Conservation (phyloP, 2,888 invertebrate genomes). For the Empis stercorea region DNA sequence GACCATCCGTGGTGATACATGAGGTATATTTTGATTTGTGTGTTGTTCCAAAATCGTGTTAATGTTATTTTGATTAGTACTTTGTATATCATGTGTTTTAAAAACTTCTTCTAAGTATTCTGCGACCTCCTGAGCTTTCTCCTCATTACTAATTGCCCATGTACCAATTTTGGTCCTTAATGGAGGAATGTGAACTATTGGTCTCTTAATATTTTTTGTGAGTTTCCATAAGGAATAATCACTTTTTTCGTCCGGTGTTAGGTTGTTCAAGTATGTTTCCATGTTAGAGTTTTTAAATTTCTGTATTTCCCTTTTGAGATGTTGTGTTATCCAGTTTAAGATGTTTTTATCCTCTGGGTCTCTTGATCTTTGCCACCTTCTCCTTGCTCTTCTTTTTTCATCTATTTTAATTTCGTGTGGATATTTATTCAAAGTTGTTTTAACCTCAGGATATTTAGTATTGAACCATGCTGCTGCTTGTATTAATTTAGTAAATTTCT, state of each 20-base stretch:
- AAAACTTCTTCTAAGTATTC: slow-evolving; percentile 3
- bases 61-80: background rate
- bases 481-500: no score
- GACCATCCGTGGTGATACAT: background rate
- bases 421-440: no score
- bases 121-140: background rate
- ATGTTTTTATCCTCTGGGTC: no score
- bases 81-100: background rate
- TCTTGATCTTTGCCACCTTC: background rate
- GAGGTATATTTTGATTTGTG: background rate
- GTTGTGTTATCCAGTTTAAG: no score
- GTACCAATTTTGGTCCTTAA: background rate
- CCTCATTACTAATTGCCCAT: background rate
- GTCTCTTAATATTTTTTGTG: slow-evolving; percentile 3
- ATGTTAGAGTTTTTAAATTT: background rate
- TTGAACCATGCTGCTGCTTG: no score
- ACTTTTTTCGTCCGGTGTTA: background rate
- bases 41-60: background rate
- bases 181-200: background rate
- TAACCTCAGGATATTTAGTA: no score
- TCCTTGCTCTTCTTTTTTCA: no score
- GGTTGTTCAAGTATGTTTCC: no score
- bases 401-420: no score
- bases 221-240: slow-evolving; percentile 1
- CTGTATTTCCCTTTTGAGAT: no score